phyloP scores from a whole-genome alignment of 1,140 invertebrate genomes.

The Dinothrombium tinctorium region DNA sequence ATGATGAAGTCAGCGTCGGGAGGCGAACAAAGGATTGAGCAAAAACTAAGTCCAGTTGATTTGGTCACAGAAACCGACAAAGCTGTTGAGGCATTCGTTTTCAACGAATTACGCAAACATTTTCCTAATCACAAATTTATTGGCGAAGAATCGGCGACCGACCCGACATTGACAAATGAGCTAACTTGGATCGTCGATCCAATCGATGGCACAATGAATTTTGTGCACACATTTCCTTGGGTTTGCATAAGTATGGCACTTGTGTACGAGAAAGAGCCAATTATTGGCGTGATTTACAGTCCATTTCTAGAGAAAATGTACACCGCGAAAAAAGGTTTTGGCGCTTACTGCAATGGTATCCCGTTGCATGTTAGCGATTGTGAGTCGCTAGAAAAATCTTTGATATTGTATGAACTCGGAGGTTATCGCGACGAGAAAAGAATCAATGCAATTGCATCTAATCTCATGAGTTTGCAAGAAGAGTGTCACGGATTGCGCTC shows the following conservation, averaged over 20 bases:
- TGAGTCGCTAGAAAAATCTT: constrained; percentile 25
- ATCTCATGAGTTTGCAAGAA: constrained; percentile 39
- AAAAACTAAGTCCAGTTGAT: constrained; percentile 66
- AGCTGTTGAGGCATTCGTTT: constrained; percentile 64
- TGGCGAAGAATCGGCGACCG: constrained; percentile 78
- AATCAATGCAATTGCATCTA: constrained; percentile 43
- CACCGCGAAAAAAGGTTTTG: constrained; percentile 54
- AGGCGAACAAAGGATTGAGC: constrained; percentile 39
- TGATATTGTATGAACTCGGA: constrained; percentile 60
- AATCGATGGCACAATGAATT: constrained; percentile 36
- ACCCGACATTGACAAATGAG: constrained; percentile 42
- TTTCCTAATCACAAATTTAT: constrained; percentile 86
- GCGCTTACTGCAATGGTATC: constrained; percentile 60
- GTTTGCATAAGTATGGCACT: constrained; percentile 27
- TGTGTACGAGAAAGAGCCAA: constrained; percentile 37
- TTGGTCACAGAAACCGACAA: constrained; percentile 82
- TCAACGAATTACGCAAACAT: constrained; percentile 40
- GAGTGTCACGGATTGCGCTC: constrained; percentile 52
- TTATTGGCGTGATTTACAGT: constrained; percentile 69
- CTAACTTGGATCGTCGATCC: constrained; percentile 97
- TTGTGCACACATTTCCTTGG: constrained; percentile 18
- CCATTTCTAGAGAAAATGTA: constrained; percentile 66
- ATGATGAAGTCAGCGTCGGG: constrained; percentile 39
- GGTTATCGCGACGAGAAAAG: constrained; percentile 49
- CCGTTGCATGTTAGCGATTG: constrained; percentile 18